phyloP scores from a whole-genome alignment of 2,888 invertebrate genomes.

The Cacoxenus indagator region DNA sequence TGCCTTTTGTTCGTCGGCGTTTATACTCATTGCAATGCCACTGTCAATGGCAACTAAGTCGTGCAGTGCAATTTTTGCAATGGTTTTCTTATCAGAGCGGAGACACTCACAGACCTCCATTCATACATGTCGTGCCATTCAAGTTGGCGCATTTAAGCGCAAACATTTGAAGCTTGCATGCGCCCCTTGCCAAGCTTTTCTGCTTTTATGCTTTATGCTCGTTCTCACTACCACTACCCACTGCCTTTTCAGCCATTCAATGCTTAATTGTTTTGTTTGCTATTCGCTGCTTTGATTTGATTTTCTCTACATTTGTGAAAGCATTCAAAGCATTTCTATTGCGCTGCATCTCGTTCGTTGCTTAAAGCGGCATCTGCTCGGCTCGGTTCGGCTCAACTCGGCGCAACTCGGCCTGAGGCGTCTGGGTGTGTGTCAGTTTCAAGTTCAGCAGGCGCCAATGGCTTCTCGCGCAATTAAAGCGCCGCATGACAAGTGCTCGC shows the following conservation, averaged over 20 bases:
- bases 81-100: background rate
- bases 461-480: background rate
- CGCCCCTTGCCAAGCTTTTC: background rate
- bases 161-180: background rate
- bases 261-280: background rate
- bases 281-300: background rate
- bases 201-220: background rate
- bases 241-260: no score
- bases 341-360: no score
- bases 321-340: background rate
- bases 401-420: background rate
- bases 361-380: no score
- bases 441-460: conserved; percentile 16
- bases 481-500: background rate
- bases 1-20: no score
- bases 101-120: background rate
- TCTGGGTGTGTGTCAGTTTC: conserved; percentile 14
- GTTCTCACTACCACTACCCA: no score
- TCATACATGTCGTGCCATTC: background rate
- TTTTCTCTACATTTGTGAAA: background rate
- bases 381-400: no score
- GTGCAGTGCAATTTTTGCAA: conserved; percentile 14
- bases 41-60: conserved; percentile 46
- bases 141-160: background rate
- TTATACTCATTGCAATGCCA: conserved; percentile 49